Evolutionary conservation across 2,797 vertebrate species (phyloP), one percentile per base, ranked within the genome.

Genomic region (Gymnoscopelus braueri): DNA sequence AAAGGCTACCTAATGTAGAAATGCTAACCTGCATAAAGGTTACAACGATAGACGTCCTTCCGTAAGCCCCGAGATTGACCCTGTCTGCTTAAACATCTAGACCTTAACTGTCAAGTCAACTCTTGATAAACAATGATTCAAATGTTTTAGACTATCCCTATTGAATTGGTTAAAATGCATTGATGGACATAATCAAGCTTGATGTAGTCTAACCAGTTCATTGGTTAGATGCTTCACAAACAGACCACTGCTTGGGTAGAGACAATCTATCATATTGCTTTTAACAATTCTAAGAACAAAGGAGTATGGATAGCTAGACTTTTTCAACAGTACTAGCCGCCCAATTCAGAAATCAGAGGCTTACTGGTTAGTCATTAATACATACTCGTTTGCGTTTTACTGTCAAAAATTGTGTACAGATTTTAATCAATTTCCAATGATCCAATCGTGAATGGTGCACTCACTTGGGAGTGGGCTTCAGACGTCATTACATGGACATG

Each of bases 271-370:
- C 70, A 84, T 80, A 81, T 72, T 57, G 67, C 72, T 77, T 77
- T 63, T 77, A 47, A 79, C 58, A 59, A 82, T 79, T 87, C 76
- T 64, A 79, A 64, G 87, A 85, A 65, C 83, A 82, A 76, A 61
- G 71, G 71, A 29, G 55, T 10, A 11, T 32, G 57, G 9, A 19
- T 23, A 14, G 65, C 51, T 7, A 61, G 66, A 64, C 72, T 39
- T 35, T 65, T 74, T 73, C 61, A 83, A 63, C 73, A 58, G 52
- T 61, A 14, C 13, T 48, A 71, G 58, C 51, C 62, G 60, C 58
- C 79, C 76, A 58, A 50, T 66, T 51, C 56, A 57, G 80, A 80
- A 77, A 72, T 54, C 65, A 3, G 39, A 44, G 23, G 61, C 80
- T 60, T 71, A 19, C 13, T 79, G 1, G 11, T 71, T 71, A 81